These are phyloP conservation scores for Todiramphus chloris DNA, from an alignment of 2,113 vertebrate species.

Conservation along the genomic window DNA sequence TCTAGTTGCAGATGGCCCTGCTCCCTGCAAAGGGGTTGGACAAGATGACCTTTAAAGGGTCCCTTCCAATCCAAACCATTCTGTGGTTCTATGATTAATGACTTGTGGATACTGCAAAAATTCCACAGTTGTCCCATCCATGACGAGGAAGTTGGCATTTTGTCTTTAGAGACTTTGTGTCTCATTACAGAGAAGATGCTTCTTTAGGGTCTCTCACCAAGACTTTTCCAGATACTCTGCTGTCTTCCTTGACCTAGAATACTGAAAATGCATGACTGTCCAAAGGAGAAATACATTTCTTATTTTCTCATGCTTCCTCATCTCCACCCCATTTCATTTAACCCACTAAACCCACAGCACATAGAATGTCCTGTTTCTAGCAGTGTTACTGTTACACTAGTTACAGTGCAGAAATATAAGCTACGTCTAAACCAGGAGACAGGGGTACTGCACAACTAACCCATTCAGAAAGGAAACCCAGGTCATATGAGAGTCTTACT, in stretches of 20 bases:
- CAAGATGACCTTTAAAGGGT: not conserved
- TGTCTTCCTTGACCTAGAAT: not conserved
- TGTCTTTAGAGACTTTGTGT: not conserved
- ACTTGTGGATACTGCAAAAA: not conserved
- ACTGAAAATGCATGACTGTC: not conserved
- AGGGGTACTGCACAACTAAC: not conserved
- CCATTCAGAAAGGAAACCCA: not conserved
- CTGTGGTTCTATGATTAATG: not conserved
- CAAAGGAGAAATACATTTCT: not conserved
- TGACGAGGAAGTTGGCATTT: not conserved
- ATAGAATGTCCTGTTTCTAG: not conserved
- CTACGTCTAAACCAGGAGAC: not conserved
- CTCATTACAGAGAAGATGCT: not conserved
- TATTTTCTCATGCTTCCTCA: not conserved
- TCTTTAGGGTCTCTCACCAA: not conserved
- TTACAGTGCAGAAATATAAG: not conserved
- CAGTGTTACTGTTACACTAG: not conserved
- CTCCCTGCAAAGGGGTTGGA: not conserved
- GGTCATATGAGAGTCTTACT: not conserved
- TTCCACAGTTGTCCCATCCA: not conserved
- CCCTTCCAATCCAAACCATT: not conserved
- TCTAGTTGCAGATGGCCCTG: not conserved
- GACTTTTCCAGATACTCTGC: not conserved
- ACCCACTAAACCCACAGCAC: not conserved
- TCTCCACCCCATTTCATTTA: not conserved